These are phyloP conservation scores for Muscicapa comitata DNA, from an alignment of 2,797 vertebrate genomes.

Conservation along the genomic window DNA sequence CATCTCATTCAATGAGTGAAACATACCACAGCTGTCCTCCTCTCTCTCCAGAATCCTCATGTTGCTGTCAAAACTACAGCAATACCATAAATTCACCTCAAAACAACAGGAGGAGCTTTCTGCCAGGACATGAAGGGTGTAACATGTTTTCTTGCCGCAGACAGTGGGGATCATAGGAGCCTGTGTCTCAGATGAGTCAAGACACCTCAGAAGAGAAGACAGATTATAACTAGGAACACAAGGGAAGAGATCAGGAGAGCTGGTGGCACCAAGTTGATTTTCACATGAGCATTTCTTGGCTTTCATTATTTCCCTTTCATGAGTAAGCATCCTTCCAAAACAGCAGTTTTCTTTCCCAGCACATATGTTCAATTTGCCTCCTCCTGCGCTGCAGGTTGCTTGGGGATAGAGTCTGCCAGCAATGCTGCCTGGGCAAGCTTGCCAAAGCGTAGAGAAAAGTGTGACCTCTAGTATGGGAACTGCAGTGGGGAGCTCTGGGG, in stretches of 20 bases:
- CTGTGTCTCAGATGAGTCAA: not conserved
- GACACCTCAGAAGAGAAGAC: not conserved
- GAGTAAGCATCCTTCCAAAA: not conserved
- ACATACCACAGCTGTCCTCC: not conserved
- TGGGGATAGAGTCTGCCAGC: not conserved
- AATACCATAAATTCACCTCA: not conserved
- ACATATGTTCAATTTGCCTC: not conserved
- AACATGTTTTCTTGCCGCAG: not conserved
- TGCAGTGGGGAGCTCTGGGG: not conserved
- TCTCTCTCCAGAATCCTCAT: not conserved
- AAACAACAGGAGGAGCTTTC: not conserved
- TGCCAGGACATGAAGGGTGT: not conserved
- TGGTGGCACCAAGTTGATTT: not conserved
- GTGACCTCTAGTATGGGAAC: not conserved
- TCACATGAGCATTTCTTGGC: not conserved
- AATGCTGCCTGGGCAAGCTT: not conserved
- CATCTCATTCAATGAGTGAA: not conserved
- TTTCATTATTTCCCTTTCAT: not conserved
- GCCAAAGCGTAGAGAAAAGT: not conserved
- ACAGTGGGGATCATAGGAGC: not conserved
- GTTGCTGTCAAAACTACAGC: not conserved
- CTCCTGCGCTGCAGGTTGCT: not conserved
- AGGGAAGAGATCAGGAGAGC: not conserved
- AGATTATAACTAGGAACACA: not conserved
- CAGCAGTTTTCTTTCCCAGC: not conserved